Base-by-base conservation (phyloP, 2,888 invertebrate species). In the Brenthis hecate region DNA sequence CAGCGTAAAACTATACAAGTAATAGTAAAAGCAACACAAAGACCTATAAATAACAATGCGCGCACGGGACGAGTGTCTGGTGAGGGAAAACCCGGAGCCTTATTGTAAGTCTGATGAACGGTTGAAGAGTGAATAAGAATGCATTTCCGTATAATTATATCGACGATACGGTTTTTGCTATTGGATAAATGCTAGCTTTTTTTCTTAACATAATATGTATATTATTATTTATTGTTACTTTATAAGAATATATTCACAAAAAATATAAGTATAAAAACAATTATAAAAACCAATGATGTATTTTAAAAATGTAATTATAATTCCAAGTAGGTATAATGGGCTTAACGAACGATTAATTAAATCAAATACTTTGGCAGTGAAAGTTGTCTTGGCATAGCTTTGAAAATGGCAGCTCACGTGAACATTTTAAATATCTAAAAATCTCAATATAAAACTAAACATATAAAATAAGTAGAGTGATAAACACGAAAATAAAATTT, bases 331-430 rank as follows among this genome's bases (percentile, higher is more conserved):
- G 23, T 55, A 13, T 19, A 55, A 48, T 60, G n/a, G n/a, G 13
- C 13, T 23, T 36, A 54, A 43, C 14, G 5, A 43, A 62, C 19
- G 32, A 36, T 62, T 36, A 54, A 54, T 51, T n/a, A 43, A 55
- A 66, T 53, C 23, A 67, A 67, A 69, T 54, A 32, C 28, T 53
- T 56, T 61, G 61, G 61, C 67, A 63, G 65, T 62, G 62, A 70
- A 72, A 70, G 65, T 67, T 50, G 54, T 43, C 57, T 72, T 68
- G 65, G 68, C 60, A 66, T 60, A 58, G 58, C 58, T 48, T 51
- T 4, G 51, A 28, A 56, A 64, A 36, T 36, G 48, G 8, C 32
- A 58, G 32, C 51, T 55, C 67, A 63, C 62, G 43, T 56, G 68
- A 54, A 56, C 13, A 16, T n/a, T 53, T 48, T 53, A 43, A 68